Evolutionary conservation across 2,888 invertebrate genomes (phyloP).

Genomic region (Pocota personata): DNA sequence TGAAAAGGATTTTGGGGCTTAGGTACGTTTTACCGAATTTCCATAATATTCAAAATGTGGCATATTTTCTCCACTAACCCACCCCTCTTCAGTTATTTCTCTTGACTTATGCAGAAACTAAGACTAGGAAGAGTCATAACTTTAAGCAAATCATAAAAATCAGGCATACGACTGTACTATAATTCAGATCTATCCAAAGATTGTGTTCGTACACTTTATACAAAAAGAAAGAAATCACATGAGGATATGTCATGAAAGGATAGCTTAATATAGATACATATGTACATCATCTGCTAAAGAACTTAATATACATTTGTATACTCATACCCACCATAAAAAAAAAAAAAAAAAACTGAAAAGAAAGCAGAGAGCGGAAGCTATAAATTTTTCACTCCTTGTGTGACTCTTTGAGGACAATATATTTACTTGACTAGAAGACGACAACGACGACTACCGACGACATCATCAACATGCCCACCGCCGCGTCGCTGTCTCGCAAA

Average conservation of each 20-base stretch:
- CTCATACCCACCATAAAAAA: neutral
- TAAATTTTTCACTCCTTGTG: conserved; percentile 66
- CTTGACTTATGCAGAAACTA: neutral
- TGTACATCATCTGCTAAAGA: conserved; percentile 14
- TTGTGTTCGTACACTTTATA: conserved; percentile 26
- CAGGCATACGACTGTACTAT: conserved; percentile 40
- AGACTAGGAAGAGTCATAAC: neutral
- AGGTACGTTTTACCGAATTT: too few relatives aligned
- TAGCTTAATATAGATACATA: conserved; percentile 37
- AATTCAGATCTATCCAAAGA: conserved; percentile 59
- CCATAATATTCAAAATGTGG: too few relatives aligned
- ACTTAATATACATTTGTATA: neutral
- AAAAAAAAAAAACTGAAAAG: conserved; percentile 9
- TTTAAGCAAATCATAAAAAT: conserved; percentile 62
- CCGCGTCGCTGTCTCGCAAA: conserved; percentile 29
- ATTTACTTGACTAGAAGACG: conserved; percentile 72
- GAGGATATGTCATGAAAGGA: conserved; percentile 14
- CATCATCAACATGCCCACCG: conserved; percentile 70
- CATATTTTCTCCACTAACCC: too few relatives aligned
- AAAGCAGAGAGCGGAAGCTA: conserved; percentile 52
- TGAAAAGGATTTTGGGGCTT: too few relatives aligned
- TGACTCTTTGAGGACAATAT: conserved; percentile 69
- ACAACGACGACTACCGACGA: conserved; percentile 62
- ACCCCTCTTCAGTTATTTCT: neutral
- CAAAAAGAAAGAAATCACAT: conserved; percentile 14